phyloP scores from a whole-genome alignment of 2,888 invertebrate genomes.

The Baronia brevicornis region DNA sequence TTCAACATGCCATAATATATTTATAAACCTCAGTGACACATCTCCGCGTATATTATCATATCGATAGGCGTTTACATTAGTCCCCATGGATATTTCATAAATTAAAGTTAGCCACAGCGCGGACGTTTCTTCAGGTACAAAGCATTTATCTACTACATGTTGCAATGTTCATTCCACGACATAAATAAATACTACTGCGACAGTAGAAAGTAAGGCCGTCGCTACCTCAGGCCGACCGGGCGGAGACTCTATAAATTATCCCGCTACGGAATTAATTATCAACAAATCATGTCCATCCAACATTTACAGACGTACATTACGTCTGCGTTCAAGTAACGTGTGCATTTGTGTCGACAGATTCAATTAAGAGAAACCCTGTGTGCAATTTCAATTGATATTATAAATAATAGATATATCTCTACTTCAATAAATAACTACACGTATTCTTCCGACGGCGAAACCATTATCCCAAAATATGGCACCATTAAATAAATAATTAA shows the following conservation, averaged over 20 bases:
- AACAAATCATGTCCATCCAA: conserved; percentile 14
- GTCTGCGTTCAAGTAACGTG: conserved; percentile 4
- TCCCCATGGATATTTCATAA: conserved; percentile 6
- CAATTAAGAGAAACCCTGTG: too few relatives aligned
- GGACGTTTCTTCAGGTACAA: conserved; percentile 19
- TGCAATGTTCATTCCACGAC: conserved; percentile 13
- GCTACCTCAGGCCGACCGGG: conserved; percentile 11
- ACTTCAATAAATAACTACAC: too few relatives aligned
- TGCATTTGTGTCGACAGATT: conserved; percentile 5
- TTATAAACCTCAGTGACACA: too few relatives aligned
- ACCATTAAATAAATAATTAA: too few relatives aligned
- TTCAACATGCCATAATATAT: too few relatives aligned
- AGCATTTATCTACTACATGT: conserved; percentile 20
- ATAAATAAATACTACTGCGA: conserved; percentile 20
- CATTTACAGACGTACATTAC: conserved; percentile 10
- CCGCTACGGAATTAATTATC: conserved; percentile 14
- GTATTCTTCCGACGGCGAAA: too few relatives aligned
- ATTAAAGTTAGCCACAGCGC: conserved; percentile 4
- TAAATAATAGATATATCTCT: conserved; percentile 8
- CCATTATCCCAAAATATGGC: too few relatives aligned
- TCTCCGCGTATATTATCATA: neutral
- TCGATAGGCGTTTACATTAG: conserved; percentile 6
- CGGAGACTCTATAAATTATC: conserved; percentile 7
- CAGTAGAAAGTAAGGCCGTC: conserved; percentile 25
- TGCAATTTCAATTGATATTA: conserved; percentile 8